Evolutionary conservation across 1,140 invertebrate genomes (phyloP), one percentile per base, ranked within the genome.

Genomic region (Cataglyphis hispanica): DNA sequence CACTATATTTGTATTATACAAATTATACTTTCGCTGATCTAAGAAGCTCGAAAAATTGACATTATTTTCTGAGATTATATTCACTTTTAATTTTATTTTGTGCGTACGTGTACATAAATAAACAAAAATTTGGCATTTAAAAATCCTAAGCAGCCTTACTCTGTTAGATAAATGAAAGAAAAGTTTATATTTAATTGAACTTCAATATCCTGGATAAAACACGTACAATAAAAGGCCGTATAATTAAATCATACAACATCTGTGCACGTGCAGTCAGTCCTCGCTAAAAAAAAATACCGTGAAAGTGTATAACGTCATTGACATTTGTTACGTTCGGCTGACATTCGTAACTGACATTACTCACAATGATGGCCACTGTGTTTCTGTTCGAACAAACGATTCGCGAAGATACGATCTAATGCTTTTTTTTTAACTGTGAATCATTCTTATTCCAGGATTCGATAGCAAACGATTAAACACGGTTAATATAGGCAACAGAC

Each of bases 331-430:
- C 31, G 63, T 72, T 81, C 27, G n/a, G 40, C 61, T 87, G 87
- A 90, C 89, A 87, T 90, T 90, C 87, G 77, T 75, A 81, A 50
- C 80, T 89, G 85, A 89, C 88, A 89, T 90, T 89, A 89, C 50
- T 70, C 67, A 61, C 53, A 63, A 43, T 86, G 66, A 86, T 86
- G 67, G 67, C 61, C 63, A 63, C n/a, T 25, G 72, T 69, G 53
- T 77, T 84, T 84, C 64, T 56, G 53, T n/a, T 53, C 13, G 43
- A 13, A 56, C 25, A 27, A n/a, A 69, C n/a, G n/a, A 74, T 19
- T 58, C 40, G 27, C 34, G 67, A 67, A 75, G 19, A 50, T 53
- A n/a, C 6, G 64, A 31, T 75, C 11, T 78, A 78, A 80, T 34
- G 22, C 5, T 53, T 27, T n/a, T 27, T n/a, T 50, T 76, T 76